Evolutionary conservation across 2,888 invertebrate genomes (phyloP), one percentile per base, ranked within the genome.

Genomic region (Stenotaenia linearis): DNA sequence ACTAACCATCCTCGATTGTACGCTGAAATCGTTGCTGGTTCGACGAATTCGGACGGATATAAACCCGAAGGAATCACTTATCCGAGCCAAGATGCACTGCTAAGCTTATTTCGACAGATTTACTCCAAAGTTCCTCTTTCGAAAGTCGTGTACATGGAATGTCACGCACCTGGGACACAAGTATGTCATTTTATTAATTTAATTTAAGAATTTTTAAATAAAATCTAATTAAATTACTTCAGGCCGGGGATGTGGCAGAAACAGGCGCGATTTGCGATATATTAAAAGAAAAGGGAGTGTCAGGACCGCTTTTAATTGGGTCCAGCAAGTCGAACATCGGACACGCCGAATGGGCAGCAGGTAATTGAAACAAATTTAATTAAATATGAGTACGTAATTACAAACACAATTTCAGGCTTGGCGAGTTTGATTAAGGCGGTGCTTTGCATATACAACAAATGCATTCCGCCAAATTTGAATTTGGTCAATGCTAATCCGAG

Each of bases 291-390:
- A n/a, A 28, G 5, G 23, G n/a, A 1, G 1, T 74, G 74, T 1
- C 12, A 1, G 23, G 28, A 15, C 74, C 74, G 6, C 32, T 74
- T 12, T n/a, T 74, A n/a, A 32, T 74, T 4, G 74, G 74, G 1
- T 74, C 74, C 1, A 2, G 23, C 25, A 74, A 74, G 23, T 23
- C 74, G 12, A 74, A 74, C 9, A 12, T 74, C 15, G 74, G 74
- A 30, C 74, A 74, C n/a, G 74, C 74, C 4, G 74, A 74, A 32
- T 74, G 74, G 74, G 74, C 74, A 21, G 74, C 74, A 2, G 74
- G 74, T 32, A 74, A n/a, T n/a, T n/a, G n/a, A n/a, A n/a, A n/a
- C n/a, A 21, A 74, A 74, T 74, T 15, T 2, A 10, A 69, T n/a
- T n/a, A n/a, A n/a, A n/a, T n/a, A n/a, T n/a, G n/a, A n/a, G n/a